phyloP scores from a whole-genome alignment of 2,888 invertebrate species.

The Drosophila borborema region DNA sequence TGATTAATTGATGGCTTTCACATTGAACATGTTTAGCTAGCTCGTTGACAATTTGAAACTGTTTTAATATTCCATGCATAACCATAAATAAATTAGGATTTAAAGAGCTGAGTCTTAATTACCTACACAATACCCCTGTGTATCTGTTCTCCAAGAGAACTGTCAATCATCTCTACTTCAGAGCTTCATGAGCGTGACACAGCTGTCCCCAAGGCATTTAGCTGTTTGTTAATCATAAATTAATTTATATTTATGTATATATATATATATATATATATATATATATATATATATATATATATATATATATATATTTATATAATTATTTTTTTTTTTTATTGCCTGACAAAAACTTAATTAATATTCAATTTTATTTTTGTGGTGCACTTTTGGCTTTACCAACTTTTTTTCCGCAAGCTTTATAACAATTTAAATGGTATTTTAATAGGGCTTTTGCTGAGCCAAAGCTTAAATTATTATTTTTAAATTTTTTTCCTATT shows the following conservation, averaged over 20 bases:
- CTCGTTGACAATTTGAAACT: neutral
- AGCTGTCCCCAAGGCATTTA: slow-evolving; percentile 5
- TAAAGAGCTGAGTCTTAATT: slow-evolving; percentile 33
- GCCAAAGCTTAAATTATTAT: neutral
- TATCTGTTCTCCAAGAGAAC: neutral
- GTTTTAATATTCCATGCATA: slow-evolving; percentile 5
- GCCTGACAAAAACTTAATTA: slow-evolving; percentile 14
- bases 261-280: no score
- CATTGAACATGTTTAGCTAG: neutral
- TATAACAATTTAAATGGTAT: slow-evolving; percentile 22
- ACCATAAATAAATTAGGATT: slow-evolving; percentile 38
- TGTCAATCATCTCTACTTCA: slow-evolving; percentile 8
- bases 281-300: no score
- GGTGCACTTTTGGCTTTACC: neutral
- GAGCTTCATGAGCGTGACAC: neutral
- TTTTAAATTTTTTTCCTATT: neutral
- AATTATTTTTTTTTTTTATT: neutral
- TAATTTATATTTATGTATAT: neutral
- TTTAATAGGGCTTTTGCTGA: neutral
- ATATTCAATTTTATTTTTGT: slow-evolving; percentile 7
- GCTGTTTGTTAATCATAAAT: neutral
- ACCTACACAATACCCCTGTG: neutral
- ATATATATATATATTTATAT: no score
- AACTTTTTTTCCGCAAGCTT: neutral
- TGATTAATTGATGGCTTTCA: slow-evolving; percentile 1